These are phyloP conservation scores for Cercopithecus mona DNA, from an alignment of 2,113 vertebrate species.

Conservation along the genomic window DNA sequence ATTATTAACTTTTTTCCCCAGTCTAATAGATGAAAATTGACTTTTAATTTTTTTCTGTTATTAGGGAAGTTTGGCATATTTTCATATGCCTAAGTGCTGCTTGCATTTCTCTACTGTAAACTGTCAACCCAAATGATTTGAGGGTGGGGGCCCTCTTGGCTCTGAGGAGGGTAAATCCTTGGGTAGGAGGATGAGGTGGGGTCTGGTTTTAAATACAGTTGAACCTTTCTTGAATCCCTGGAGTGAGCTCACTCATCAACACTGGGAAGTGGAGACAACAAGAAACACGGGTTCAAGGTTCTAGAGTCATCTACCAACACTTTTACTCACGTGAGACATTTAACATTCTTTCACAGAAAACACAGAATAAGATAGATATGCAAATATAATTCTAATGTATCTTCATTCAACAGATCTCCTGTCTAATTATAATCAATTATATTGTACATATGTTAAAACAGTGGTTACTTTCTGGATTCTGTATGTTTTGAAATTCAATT, in stretches of 20 bases:
- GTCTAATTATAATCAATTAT: constrained; percentile 53
- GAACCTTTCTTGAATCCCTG: neutral
- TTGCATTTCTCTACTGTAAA: neutral
- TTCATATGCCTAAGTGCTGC: neutral
- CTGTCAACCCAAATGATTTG: neutral
- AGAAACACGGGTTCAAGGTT: neutral
- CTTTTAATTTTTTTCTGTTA: constrained; percentile 25
- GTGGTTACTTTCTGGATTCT: constrained; percentile 70
- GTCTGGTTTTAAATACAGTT: neutral
- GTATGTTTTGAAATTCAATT: constrained; percentile 79
- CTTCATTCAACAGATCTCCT: constrained; percentile 59
- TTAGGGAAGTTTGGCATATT: neutral
- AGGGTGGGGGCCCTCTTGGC: neutral
- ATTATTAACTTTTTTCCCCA: neutral
- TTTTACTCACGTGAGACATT: neutral
- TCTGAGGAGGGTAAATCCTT: neutral
- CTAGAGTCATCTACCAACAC: neutral
- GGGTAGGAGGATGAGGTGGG: neutral
- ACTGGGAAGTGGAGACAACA: neutral
- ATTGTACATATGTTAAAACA: constrained; percentile 42
- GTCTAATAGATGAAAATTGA: neutral
- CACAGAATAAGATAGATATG: constrained; percentile 1
- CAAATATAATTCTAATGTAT: constrained; percentile 40
- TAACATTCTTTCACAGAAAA: neutral
- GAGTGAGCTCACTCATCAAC: neutral